Base-by-base conservation (phyloP, 2,797 vertebrate species). In the Phoeniculus purpureus region DNA sequence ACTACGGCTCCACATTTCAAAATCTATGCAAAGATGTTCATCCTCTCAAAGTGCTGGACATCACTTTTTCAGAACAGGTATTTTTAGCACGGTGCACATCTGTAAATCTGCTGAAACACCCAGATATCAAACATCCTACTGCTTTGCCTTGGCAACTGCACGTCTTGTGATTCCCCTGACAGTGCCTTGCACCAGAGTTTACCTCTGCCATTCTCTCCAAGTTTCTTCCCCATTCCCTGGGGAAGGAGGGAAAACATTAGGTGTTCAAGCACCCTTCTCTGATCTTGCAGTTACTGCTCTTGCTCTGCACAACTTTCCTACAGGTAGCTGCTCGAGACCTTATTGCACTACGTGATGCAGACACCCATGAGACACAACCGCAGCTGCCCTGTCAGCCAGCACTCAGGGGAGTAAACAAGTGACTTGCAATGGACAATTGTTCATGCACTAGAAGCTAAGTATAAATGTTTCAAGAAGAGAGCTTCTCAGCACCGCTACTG, bases 21-120 rank as follows among this genome's bases (percentile, higher is more conserved):
- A 61, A 29, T 27, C 64, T 20, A 4, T 8, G 2, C 26, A 37
- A 8, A 10, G 4, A 0, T 5, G 4, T 3, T 37, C n/a, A 37
- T n/a, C 20, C 51, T 43, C 17, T 7, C 12, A 31, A 54, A 83
- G 60, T 0, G 1, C n/a, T 60, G 51, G 13, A 37, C 6, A 9
- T 50, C 9, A 25, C 6, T 40, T 54, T 34, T 34, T 27, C 13
- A 27, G 6, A 62, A 7, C 7, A 34, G 15, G 9, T 9, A 18
- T 27, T 55, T 76, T 32, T 14, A 40, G 20, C 1, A 52, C 55
- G 47, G 7, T 37, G 29, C 6, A 29, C 52, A 19, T 3, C 52
- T 8, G 12, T 18, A 6, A 27, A 7, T 15, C 58, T 34, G 15
- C 32, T 16, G 11, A 50, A 18, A 61, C 12, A 2, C 2, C 21